Evolutionary conservation across 2,113 vertebrate species (phyloP), one percentile per base, ranked within the genome.

Genomic region (Strix aluco): DNA sequence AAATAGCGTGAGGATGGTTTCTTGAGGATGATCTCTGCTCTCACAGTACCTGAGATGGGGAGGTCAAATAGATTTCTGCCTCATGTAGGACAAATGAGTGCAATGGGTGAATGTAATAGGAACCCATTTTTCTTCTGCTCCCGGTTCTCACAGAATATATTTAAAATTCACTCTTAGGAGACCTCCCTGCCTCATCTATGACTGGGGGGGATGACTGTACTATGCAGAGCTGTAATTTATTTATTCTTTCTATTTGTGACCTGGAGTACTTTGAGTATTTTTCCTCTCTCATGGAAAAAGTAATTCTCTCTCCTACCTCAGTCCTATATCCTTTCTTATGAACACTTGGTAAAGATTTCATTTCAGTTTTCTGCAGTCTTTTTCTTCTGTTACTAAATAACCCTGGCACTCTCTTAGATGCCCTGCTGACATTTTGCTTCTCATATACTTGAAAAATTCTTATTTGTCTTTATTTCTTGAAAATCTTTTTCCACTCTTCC

Each of bases 331-430:
- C 67, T 94, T 97, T 94, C 81, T 86, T 82, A 91, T 59, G 71
- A 97, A 95, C 47, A 61, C 73, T 88, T 67, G 94, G 54, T 74
- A 85, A 92, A 91, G 88, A 97, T 94, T 96, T 95, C 54, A 92
- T 92, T 92, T 96, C 52, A 47, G 47, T 94, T 97, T 97, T 96
- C 86, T 96, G 58, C 73, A 79, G 44, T 96, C 88, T 89, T 79
- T 94, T 93, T 92, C 61, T 79, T 91, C 88, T 84, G 42, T 69
- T 91, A 74, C 67, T 92, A 86, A 96, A 95, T 92, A 96, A 92
- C 70, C 92, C 36, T 49, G 55, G 44, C 40, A 63, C 52, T 96
- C 55, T 88, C n/a, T 83, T 71, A 51, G 82, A 90, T 54, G 74
- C 85, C 81, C 49, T 40, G 11, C 51, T 97, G 93, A 95, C 72